Evolutionary conservation across 2,888 invertebrate species (phyloP).

Genomic region (Homarus gammarus): DNA sequence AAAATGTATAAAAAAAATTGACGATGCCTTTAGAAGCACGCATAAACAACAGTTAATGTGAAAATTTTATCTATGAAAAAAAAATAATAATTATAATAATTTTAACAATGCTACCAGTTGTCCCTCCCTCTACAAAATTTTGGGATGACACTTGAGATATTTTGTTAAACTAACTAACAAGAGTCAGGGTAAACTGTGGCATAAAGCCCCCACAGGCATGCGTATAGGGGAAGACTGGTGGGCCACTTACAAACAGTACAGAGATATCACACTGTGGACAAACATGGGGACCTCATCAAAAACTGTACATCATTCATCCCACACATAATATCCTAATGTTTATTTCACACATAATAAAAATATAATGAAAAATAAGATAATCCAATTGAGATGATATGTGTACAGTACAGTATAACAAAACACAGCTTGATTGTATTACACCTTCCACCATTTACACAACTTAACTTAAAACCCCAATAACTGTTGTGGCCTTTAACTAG

Average conservation of each 20-base stretch:
- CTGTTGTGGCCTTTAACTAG: not conserved
- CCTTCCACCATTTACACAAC: not conserved
- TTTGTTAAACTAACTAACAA: not conserved
- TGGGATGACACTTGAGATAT: not conserved
- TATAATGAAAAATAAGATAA: not conserved
- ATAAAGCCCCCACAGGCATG: slow-evolving; percentile 23
- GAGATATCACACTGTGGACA: slow-evolving; percentile 70
- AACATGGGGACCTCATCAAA: slow-evolving; percentile 52
- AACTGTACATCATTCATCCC: slow-evolving; percentile 25
- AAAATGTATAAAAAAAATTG: slow-evolving; percentile 9
- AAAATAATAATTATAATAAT: no score
- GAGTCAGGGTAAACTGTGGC: not conserved
- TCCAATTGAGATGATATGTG: not conserved
- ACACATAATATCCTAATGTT: slow-evolving; percentile 7
- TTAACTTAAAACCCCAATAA: not conserved
- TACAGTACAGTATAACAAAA: not conserved
- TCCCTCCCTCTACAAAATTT: not conserved
- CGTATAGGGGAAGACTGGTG: slow-evolving; percentile 17
- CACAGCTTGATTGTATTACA: not conserved
- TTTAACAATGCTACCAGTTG: not conserved
- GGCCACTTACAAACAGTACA: slow-evolving; percentile 62
- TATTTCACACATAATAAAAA: not conserved
- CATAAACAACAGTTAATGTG: not conserved
- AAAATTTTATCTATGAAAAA: not conserved
- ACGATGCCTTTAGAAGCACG: not conserved